Conservation (phyloP, 2,113 vertebrate species). For the Malaclemys terrapin region DNA sequence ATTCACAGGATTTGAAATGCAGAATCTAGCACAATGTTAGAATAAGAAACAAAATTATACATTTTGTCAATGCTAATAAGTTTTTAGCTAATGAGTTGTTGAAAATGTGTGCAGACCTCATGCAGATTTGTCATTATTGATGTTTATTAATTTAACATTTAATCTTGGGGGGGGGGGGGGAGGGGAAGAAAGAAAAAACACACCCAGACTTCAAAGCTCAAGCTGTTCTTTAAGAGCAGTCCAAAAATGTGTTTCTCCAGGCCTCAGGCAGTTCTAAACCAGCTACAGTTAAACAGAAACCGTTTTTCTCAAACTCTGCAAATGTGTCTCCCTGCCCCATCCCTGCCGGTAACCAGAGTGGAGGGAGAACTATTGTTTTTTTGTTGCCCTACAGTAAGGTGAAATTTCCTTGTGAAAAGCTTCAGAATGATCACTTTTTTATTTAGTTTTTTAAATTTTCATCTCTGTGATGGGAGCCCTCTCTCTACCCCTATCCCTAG, state of each 20-base stretch:
- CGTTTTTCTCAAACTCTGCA: constrained; percentile 65
- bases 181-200: background rate
- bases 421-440: constrained; percentile 57
- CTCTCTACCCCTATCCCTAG: background rate
- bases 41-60: constrained; percentile 41
- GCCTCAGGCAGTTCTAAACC: constrained; percentile 76
- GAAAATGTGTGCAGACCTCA: background rate
- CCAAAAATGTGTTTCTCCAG: constrained; percentile 78
- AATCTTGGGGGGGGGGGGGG: constrained; percentile 22
- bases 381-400: constrained; percentile 53
- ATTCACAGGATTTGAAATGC: background rate
- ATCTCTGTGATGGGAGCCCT: background rate
- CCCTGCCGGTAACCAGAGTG: constrained; percentile 23
- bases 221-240: constrained; percentile 73
- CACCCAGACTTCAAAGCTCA: constrained; percentile 73
- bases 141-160: constrained; percentile 75
- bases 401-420: constrained; percentile 58
- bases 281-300: constrained; percentile 74
- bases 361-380: constrained; percentile 61
- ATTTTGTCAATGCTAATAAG: constrained; percentile 67
- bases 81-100: constrained; percentile 50
- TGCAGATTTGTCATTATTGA: constrained; percentile 64
- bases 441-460: background rate
- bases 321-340: constrained; percentile 59
- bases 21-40: background rate